A percentile compares a stretch with the other conserved stretches of the same genome.
Evolutionary conservation across 2,797 vertebrate genomes (phyloP).

Genomic region (Phataginus tricuspis): DNA sequence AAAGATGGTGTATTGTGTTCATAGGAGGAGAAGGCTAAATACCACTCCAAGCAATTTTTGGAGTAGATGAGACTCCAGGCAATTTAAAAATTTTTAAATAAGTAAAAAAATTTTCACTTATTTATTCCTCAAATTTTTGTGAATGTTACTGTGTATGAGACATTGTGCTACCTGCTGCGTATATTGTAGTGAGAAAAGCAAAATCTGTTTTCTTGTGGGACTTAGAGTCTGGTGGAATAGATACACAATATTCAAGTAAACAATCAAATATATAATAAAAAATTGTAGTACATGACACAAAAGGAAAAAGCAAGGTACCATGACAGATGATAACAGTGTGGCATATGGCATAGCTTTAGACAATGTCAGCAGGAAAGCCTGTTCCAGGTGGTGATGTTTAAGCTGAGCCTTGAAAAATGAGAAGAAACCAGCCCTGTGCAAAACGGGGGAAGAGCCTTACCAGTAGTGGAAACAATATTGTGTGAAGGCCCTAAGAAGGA

Average conservation of each 20-base stretch:
- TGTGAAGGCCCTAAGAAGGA: not conserved
- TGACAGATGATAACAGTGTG: not conserved
- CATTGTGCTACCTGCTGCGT: not conserved
- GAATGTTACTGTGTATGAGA: not conserved
- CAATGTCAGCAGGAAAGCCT: not conserved
- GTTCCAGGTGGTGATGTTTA: not conserved
- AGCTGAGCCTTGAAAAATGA: not conserved
- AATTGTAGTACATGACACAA: not conserved
- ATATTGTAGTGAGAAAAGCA: not conserved
- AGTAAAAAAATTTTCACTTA: not conserved
- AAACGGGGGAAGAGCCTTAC: not conserved
- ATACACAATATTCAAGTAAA: not conserved
- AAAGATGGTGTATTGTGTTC: not conserved
- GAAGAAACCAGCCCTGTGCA: not conserved
- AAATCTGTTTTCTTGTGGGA: not conserved
- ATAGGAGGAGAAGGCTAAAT: not conserved
- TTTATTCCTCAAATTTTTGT: constrained; percentile 43
- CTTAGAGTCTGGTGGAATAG: not conserved
- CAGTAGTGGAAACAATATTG: not conserved
- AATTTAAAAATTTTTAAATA: not conserved
- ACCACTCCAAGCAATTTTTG: not conserved
- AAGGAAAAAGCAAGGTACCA: not conserved
- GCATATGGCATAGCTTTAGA: not conserved
- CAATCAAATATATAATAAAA: not conserved
- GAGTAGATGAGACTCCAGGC: not conserved